Base-by-base conservation (phyloP, 2,888 invertebrate genomes). In the Eledona agricola region DNA sequence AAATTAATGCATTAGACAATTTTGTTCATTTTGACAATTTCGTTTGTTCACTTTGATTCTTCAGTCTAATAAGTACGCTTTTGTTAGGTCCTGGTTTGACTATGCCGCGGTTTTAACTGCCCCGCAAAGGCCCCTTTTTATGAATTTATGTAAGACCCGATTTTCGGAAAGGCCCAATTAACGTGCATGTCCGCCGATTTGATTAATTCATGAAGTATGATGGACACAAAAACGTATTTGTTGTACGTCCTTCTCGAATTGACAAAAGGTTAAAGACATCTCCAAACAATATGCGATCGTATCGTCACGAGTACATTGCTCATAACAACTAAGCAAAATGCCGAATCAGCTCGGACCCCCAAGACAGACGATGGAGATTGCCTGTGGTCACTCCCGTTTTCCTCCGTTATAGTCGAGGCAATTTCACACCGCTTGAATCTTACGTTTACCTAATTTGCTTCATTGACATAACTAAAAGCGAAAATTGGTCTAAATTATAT, bases 141-240 rank as follows among this genome's bases (percentile, higher is more conserved):
- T 54, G 54, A 54, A 54, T 56, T 54, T 35, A 55, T 51, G 46
- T 23, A 54, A 46, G 26, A 16, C 11, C 26, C 6, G 26, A 38
- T 16, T 9, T 34, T 19, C 4, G 32, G 10, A 26, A n/a, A 35
- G 45, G 40, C 52, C 47, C 60, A 60, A 60, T 60, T 58, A 60
- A 57, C 58, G 34, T 55, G 35, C 52, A 13, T 25, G 47, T 51
- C 51, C 49, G 31, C 49, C 53, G 57, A 56, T 61, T 61, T 58
- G 57, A 59, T 62, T 62, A 54, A 62, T 62, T 62, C 61, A 61
- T 58, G 59, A 58, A 56, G 50, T 47, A 55, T 55, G 51, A 53
- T 32, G 40, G 55, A 55, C 50, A 53, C 51, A 53, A 53, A 57
- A 57, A 55, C 34, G 19, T 46, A 59, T 59, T 55, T 49, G 53